Base-by-base conservation (phyloP, 2,797 vertebrate species). In the Oreortyx pictus region DNA sequence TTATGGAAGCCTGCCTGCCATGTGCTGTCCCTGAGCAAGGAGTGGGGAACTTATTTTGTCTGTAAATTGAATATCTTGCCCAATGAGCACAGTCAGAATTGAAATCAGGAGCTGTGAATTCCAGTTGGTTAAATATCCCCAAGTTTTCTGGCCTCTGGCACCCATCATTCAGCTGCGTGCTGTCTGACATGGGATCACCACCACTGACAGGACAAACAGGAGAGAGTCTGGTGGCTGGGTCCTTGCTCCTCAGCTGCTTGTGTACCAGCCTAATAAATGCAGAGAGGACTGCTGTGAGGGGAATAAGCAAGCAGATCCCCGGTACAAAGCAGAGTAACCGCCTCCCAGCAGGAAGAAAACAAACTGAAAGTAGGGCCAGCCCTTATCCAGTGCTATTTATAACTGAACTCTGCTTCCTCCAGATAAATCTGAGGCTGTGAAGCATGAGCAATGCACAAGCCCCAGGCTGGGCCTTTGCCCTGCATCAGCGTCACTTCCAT, bases 311-410 rank as follows among this genome's bases (percentile, higher is more conserved):
- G 27, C n/a, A 68, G 35, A 43, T 87, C 88, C 43, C 46, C 75
- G 50, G 49, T 77, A 39, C 61, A 74, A 75, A 89, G 37, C 41
- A 70, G 46, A 85, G 25, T 61, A 74, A 82, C 49, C 0, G 0
- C 77, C 74, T 82, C 57, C 57, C 83, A 87, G 60, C 80, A 91
- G 91, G 64, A 84, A 67, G 41, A 90, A 91, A 88, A 76, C 77
- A 92, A 93, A 65, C 65, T 44, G 41, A 74, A 95, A 85, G 43
- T 52, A 94, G 31, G 43, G 9, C 46, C 65, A 72, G 54, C 49
- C 49, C 59, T 77, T 85, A 80, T 65, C 68, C 82, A 67, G 20
- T 75, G 82, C 90, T 94, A 86, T 96, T 94, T 96, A 66, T 95
- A 95, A 71, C 65, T 20, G 25, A 87, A 50, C 43, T 85, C 61